Base-by-base conservation (phyloP, 2,888 invertebrate genomes). In the Heliconius ethilla region DNA sequence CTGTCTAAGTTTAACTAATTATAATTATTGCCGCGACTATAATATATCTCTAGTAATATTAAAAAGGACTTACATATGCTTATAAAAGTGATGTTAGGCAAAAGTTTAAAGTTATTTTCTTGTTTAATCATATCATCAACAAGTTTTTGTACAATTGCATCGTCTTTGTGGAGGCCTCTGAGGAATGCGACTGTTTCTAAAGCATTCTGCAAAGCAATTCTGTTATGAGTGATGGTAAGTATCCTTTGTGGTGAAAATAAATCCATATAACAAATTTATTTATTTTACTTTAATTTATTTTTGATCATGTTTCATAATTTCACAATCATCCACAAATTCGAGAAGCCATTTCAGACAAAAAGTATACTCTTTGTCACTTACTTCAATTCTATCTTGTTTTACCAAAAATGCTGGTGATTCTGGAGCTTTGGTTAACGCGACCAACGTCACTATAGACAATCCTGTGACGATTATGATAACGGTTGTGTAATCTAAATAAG, bases 381-480 rank as follows among this genome's bases (percentile, higher is more conserved):
- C 92, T 40, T 90, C 85, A 73, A 80, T 82, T 75, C 87, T 87
- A 2, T 88, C 89, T 27, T 83, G 82, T 63, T 91, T 91, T 3
- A 92, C 85, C 67, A 92, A 82, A 77, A 85, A 91, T 3, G 88
- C 86, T 13, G 92, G 92, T 1, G 92, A 90, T 78, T 92, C 92
- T 1, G 92, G 92, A 55, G 88, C 88, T 72, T 83, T 86, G 51
- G 88, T 25, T 82, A 91, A 86, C 25, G 87, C 29, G 0, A 87
- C 33, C 0, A 86, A 81, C 4, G 85, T 86, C 13, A 88, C 0
- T 4, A 89, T 62, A 0, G 89, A 87, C 10, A 89, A 25, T 22
- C 79, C 82, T 2, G 88, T 69, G 3, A 85, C 83, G 0, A 87
- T 78, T 82, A 86, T 89, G n/a, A 90, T 73, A 11, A 90, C 86